These are phyloP conservation scores for Crocidura indochinensis DNA, from an alignment of 2,797 vertebrate species.

Conservation along the genomic window DNA sequence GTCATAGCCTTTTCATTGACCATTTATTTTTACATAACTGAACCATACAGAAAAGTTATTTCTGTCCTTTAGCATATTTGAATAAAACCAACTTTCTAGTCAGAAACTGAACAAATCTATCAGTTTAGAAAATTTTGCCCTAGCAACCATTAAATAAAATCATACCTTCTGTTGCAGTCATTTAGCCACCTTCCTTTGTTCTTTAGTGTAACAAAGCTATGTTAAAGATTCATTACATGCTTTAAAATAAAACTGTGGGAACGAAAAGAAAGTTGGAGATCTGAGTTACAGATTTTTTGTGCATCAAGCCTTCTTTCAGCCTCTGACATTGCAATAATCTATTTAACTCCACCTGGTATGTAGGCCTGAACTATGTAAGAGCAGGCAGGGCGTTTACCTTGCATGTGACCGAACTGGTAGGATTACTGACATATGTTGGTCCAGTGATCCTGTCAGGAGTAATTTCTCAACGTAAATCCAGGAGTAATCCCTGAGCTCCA, in stretches of 20 bases:
- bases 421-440: too few species aligned
- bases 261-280: too few species aligned
- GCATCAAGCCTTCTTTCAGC: too few species aligned
- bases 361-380: too few species aligned
- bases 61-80: conserved; percentile 13
- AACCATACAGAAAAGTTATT: background rate
- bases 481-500: too few species aligned
- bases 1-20: background rate
- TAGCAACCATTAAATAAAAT: background rate
- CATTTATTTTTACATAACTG: conserved; percentile 5
- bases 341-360: too few species aligned
- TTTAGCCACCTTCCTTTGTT: background rate
- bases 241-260: background rate
- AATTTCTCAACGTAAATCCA: too few species aligned
- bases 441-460: too few species aligned
- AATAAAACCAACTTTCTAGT: background rate
- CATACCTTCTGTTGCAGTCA: background rate
- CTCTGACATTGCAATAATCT: too few species aligned
- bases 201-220: background rate
- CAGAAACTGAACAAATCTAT: background rate
- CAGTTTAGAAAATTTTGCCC: background rate
- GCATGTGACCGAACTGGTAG: too few species aligned
- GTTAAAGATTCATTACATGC: background rate
- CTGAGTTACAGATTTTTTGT: too few species aligned
- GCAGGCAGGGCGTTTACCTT: too few species aligned